These are phyloP conservation scores for Augiades crinisus DNA, from an alignment of 2,888 invertebrate species.

Conservation along the genomic window DNA sequence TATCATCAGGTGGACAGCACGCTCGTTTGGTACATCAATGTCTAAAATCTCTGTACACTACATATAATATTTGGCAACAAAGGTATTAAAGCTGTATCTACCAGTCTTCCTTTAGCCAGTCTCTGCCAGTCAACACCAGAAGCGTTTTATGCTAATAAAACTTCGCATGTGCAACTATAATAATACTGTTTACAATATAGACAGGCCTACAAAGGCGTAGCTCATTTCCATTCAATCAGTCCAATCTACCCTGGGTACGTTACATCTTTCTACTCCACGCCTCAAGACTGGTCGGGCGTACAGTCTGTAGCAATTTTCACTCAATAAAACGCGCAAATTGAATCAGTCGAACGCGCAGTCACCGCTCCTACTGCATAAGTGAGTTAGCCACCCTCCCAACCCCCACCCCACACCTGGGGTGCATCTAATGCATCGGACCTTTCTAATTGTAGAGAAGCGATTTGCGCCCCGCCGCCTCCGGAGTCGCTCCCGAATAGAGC, in stretches of 20 bases:
- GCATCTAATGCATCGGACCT: conserved; percentile 41
- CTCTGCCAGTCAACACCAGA: too few species aligned
- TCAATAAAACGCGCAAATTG: conserved; percentile 56
- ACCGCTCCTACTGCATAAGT: conserved; percentile 45
- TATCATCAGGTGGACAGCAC: too few species aligned
- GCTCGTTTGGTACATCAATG: too few species aligned
- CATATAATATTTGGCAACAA: too few species aligned
- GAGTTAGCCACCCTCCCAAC: conserved; percentile 39
- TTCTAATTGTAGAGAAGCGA: conserved; percentile 33
- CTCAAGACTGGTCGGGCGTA: background rate
- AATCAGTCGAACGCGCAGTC: conserved; percentile 43
- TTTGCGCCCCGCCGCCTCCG: conserved; percentile 16
- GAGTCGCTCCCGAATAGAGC: conserved; percentile 9
- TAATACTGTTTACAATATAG: background rate
- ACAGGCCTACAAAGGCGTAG: conserved; percentile 12
- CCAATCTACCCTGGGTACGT: conserved; percentile 4
- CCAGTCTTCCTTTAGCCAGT: too few species aligned
- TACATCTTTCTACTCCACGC: background rate
- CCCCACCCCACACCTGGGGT: conserved; percentile 31
- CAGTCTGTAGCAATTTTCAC: conserved; percentile 50
- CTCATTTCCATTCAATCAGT: conserved; percentile 14
- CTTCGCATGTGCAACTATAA: too few species aligned
- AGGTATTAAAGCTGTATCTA: too few species aligned
- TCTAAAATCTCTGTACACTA: too few species aligned
- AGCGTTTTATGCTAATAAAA: too few species aligned